phyloP scores from a whole-genome alignment of 2,888 invertebrate genomes.

The Loripinus fragilis region DNA sequence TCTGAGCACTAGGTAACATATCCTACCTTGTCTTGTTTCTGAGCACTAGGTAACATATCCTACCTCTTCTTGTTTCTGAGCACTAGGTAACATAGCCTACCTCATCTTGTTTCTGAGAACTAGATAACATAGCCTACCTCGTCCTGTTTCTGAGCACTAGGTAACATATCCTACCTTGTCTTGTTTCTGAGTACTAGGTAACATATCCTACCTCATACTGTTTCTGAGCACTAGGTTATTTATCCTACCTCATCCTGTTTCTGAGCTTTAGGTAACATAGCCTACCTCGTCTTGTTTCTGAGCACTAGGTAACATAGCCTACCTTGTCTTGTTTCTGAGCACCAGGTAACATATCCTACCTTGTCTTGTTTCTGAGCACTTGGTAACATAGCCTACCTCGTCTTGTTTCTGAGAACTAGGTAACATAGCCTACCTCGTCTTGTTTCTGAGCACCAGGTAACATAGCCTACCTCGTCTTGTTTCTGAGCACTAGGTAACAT shows the following conservation, averaged over 20 bases:
- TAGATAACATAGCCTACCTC: slow-evolving; percentile 10
- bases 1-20: neutral
- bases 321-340: slow-evolving; percentile 16
- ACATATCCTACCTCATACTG: slow-evolving; percentile 4
- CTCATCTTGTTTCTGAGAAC: slow-evolving; percentile 6
- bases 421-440: slow-evolving; percentile 6
- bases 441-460: neutral
- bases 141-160: too few species aligned
- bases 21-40: slow-evolving; percentile 15
- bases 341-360: neutral
- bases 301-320: neutral
- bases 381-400: slow-evolving; percentile 2
- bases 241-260: slow-evolving; percentile 25
- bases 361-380: slow-evolving; percentile 4
- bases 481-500: neutral
- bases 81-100: too few species aligned
- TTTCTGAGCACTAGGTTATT: neutral
- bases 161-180: too few species aligned
- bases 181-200: neutral
- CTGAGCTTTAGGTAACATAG: too few species aligned
- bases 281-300: slow-evolving; percentile 15
- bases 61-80: slow-evolving; percentile 34
- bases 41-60: neutral
- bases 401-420: slow-evolving; percentile 3
- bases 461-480: slow-evolving; percentile 7